phyloP scores from a whole-genome alignment of 1,140 invertebrate species.

The Drosophila fuyamai region DNA sequence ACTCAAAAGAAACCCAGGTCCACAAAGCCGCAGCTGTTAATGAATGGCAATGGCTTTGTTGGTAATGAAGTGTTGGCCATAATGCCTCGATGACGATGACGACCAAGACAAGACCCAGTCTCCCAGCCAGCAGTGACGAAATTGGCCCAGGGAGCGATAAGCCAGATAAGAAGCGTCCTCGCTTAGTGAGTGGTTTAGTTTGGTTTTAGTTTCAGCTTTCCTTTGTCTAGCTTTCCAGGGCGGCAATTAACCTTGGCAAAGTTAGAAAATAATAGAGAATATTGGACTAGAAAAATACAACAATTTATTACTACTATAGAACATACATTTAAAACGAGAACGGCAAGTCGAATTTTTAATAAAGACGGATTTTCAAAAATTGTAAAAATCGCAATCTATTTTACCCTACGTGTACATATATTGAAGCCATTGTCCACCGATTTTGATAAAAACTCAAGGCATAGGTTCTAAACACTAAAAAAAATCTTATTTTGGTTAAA shows the following conservation, averaged over 20 bases:
- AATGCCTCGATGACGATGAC: conserved; percentile 53
- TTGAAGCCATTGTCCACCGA: too few relatives aligned
- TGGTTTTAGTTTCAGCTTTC: conserved; percentile 10
- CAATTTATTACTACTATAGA: too few relatives aligned
- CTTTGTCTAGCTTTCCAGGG: conserved; percentile 18
- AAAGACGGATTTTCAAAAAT: too few relatives aligned
- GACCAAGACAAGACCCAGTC: conserved; percentile 32
- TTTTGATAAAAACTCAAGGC: too few relatives aligned
- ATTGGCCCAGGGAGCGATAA: conserved; percentile 67
- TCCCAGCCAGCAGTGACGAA: conserved; percentile 39
- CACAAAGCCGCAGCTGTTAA: conserved; percentile 73
- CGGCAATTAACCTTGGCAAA: conserved; percentile 50
- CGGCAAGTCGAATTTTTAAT: too few relatives aligned
- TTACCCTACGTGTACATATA: too few relatives aligned
- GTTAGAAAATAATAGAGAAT: not conserved
- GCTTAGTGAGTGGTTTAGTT: conserved; percentile 39
- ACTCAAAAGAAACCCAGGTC: conserved; percentile 46
- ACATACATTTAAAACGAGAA: too few relatives aligned
- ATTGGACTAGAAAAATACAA: not conserved
- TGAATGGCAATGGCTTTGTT: conserved; percentile 79
- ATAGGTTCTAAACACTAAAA: too few relatives aligned
- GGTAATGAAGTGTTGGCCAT: conserved; percentile 80
- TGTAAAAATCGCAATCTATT: too few relatives aligned
- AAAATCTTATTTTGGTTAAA: too few relatives aligned
- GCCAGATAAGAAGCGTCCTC: conserved; percentile 52